Percentiles rank a stretch among this genome's conserved stretches.
Evolutionary conservation across 2,113 vertebrate genomes (phyloP).

Genomic region (Catharus fuscescens): DNA sequence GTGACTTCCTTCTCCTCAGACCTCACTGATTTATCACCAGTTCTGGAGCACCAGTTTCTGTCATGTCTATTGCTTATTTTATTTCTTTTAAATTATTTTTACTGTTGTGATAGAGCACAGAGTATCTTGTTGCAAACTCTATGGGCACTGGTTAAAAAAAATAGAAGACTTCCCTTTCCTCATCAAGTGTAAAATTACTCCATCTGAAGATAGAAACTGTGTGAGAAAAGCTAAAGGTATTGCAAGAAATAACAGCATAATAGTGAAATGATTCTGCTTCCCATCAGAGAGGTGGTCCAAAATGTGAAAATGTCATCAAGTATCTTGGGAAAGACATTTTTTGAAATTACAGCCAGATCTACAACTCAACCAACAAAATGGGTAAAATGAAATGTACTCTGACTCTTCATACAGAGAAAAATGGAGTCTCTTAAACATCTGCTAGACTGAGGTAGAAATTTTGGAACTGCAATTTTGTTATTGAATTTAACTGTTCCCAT

Average conservation of each 20-base stretch:
- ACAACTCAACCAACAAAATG: neutral
- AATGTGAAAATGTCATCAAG: constrained; percentile 28
- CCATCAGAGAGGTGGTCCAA: constrained; percentile 2
- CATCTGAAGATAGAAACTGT: neutral
- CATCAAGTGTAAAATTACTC: neutral
- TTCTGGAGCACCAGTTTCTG: neutral
- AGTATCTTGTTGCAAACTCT: neutral
- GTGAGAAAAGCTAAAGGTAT: neutral
- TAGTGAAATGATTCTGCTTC: constrained; percentile 28
- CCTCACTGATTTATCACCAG: neutral
- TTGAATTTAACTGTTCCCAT: constrained; percentile 22
- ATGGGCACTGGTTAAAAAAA: neutral
- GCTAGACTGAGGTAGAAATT: neutral
- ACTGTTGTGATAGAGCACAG: neutral
- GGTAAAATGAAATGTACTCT: neutral
- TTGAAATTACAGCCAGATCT: constrained; percentile 13
- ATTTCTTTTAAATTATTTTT: constrained; percentile 11
- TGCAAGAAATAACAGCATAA: constrained; percentile 13
- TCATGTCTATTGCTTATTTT: neutral
- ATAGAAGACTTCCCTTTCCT: neutral
- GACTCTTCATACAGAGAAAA: neutral
- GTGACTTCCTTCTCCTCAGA: neutral
- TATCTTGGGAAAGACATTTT: neutral
- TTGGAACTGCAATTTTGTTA: neutral
- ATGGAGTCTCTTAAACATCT: neutral